Conservation (phyloP, 2,888 invertebrate genomes). For the Caprella mutica region DNA sequence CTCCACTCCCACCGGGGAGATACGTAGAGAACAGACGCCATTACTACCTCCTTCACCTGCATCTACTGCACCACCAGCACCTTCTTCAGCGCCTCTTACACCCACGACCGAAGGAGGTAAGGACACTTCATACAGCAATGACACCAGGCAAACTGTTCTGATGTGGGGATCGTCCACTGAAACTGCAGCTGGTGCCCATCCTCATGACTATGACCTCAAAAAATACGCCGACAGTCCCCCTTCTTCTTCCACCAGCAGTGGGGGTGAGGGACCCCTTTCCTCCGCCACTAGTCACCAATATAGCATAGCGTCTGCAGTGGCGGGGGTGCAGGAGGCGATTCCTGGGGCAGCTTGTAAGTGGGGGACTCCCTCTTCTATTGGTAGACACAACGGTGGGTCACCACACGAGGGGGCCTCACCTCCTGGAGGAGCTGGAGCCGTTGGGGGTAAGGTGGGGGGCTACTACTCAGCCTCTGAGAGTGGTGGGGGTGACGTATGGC, state of each 20-base stretch:
- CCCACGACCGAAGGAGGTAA: constrained; percentile 6
- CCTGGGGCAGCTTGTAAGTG: constrained; percentile 44
- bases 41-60: constrained; percentile 14
- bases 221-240: constrained; percentile 3
- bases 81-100: constrained; percentile 14
- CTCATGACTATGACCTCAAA: constrained; percentile 8
- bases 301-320: constrained; percentile 19
- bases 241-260: constrained; percentile 36
- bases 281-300: constrained; percentile 3
- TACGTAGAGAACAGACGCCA: constrained; percentile 21
- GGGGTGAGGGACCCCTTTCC: not conserved
- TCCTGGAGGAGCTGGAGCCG: constrained; percentile 40
- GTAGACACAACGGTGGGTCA: constrained; percentile 16
- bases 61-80: constrained; percentile 25
- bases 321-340: constrained; percentile 38
- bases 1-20: constrained; percentile 11
- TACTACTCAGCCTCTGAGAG: constrained; percentile 36
- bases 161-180: constrained; percentile 62
- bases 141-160: constrained; percentile 72
- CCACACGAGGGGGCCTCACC: constrained; percentile 50
- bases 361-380: constrained; percentile 33
- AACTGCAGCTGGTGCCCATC: constrained; percentile 13
- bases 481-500: constrained; percentile 52
- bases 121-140: constrained; percentile 40
- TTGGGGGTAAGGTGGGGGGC: constrained; percentile 38